A percentile compares a stretch with the other conserved stretches of the same genome.
Conservation (phyloP, 2,888 invertebrate species). For the Lutraria lutraria region DNA sequence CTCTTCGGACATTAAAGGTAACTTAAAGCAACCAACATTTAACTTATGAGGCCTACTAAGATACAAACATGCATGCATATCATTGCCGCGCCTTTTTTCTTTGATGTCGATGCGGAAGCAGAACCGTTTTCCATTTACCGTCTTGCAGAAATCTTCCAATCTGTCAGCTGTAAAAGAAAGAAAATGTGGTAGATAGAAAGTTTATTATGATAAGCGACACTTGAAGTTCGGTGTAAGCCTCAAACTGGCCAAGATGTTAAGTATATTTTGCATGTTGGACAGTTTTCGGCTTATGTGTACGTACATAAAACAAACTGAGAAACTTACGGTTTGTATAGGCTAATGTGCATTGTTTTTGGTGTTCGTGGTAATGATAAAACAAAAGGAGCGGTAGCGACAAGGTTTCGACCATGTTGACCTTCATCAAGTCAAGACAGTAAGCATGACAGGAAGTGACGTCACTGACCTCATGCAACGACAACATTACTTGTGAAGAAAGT, state of each 20-base stretch:
- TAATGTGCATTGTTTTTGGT: not conserved
- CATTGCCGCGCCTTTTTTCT: not conserved
- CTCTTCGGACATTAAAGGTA: slow-evolving; percentile 32
- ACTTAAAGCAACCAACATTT: slow-evolving; percentile 34
- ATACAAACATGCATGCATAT: slow-evolving; percentile 11
- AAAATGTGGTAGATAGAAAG: not conserved
- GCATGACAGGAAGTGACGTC: too few relatives aligned
- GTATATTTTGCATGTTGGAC: not conserved
- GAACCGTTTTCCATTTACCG: not conserved
- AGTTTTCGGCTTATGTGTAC: not conserved
- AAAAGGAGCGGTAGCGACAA: too few relatives aligned
- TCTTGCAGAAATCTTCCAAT: slow-evolving; percentile 34
- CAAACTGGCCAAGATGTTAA: not conserved
- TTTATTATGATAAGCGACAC: not conserved
- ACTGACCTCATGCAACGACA: too few relatives aligned
- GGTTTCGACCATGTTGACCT: too few relatives aligned
- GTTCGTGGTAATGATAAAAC: too few relatives aligned
- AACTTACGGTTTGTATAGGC: not conserved
- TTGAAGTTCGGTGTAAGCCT: not conserved
- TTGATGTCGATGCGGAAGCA: slow-evolving; percentile 42
- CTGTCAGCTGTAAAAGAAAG: slow-evolving; percentile 29
- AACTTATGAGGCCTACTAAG: not conserved
- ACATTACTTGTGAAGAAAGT: too few relatives aligned
- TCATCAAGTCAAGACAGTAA: too few relatives aligned
- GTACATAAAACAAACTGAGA: not conserved